Percentiles rank a stretch among this genome's conserved stretches.
Conservation (phyloP, 2,888 invertebrate genomes). For the Cosmopolites sordidus region DNA sequence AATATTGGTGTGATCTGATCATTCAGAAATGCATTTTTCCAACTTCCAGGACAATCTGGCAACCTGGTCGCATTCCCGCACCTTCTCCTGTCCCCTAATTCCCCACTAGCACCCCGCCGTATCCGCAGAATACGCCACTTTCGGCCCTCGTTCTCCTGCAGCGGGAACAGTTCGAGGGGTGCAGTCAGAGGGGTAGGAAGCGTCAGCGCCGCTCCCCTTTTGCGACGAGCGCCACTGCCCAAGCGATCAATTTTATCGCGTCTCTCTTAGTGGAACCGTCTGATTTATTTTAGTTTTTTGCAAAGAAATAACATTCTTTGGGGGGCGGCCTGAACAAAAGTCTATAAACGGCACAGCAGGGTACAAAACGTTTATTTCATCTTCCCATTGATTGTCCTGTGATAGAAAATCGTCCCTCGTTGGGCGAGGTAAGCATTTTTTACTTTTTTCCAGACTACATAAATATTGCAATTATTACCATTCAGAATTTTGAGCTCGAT, state of each 20-base stretch:
- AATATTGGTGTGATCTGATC: too few relatives aligned
- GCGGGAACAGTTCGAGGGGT: conserved; percentile 46
- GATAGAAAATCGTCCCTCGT: conserved; percentile 21
- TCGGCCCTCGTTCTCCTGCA: not conserved
- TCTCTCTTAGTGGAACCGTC: conserved; percentile 13
- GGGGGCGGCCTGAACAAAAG: not conserved
- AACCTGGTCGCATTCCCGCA: not conserved
- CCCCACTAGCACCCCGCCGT: not conserved
- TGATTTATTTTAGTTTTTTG: conserved; percentile 1
- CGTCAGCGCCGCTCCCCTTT: conserved; percentile 40
- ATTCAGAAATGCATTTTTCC: too few relatives aligned
- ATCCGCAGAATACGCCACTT: not conserved
- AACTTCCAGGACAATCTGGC: too few relatives aligned
- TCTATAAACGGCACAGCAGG: not conserved
- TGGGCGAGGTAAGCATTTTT: conserved; percentile 25
- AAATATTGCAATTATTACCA: too few relatives aligned
- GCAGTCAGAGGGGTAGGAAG: conserved; percentile 48
- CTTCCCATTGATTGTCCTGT: not conserved
- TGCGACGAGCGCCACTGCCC: conserved; percentile 22
- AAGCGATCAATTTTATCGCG: conserved; percentile 23
- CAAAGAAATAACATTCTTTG: not conserved
- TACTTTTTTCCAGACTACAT: too few relatives aligned
- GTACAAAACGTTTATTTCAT: not conserved
- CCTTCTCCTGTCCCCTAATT: not conserved
- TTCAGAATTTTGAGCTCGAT: too few relatives aligned